Evolutionary conservation across 2,888 invertebrate genomes (phyloP), one percentile per base, ranked within the genome.

Genomic region (Torymus auratus): DNA sequence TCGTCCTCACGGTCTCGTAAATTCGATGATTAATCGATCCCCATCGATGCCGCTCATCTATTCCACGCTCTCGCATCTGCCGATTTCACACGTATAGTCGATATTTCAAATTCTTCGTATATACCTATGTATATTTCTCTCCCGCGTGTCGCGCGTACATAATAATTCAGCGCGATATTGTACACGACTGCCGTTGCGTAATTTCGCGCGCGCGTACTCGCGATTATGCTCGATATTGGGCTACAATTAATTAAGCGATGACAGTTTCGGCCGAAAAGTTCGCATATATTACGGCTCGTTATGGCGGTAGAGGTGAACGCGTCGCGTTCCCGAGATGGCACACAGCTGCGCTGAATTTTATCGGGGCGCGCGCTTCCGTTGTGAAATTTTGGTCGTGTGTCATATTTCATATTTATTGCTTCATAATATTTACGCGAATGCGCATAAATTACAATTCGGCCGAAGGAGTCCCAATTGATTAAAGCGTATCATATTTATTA

Each of bases 381-480:
- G 28, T 28, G 28, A 28, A 28, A 28, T 28, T 28, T 28, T 28
- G 41, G 10, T 17, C 7, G 41, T 56, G 41, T 56, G 69, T 69
- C 69, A 69, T 69, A 69, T 69, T 69, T 69, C 28, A 64, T 73
- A 73, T 72, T 53, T 64, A 64, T 41, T 64, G 64, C 72, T 23
- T 55, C 55, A 55, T 13, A 72, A 64, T 64, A 64, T 64, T 64
- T 73, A 55, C 55, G 73, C 73, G 73, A 17, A 56, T 55, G 28
- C 73, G 64, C 55, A 64, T 55, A 73, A 60, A 69, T 69, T 69
- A 69, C 3, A 28, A 7, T 56, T 69, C 28, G 56, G n/a, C 5
- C 28, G 56, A 69, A 69, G 56, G 15, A 69, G 69, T 17, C 17
- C 14, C 56, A 56, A 69, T 56, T 69, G 28, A 69, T 28, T 28